Base-by-base conservation (phyloP, 2,888 invertebrate species). In the Ormyrus pomaceus region DNA sequence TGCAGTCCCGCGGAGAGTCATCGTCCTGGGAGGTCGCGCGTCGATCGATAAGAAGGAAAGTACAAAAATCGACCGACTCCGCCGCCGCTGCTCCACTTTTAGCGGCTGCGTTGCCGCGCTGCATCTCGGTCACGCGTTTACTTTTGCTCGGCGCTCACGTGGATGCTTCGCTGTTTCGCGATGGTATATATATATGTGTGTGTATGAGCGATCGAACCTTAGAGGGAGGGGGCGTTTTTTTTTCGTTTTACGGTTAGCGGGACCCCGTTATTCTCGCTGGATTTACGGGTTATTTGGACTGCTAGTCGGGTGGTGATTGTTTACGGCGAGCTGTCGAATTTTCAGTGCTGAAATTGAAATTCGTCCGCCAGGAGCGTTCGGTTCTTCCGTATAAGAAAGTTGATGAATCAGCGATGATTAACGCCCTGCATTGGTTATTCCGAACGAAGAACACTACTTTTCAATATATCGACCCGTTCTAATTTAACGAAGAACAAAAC, bases 11-110 rank as follows among this genome's bases (percentile, higher is more conserved):
- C 66, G n/a, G 48, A 59, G 65, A 74, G 75, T 80, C 80, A 80
- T 80, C 71, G 80, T 68, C 73, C 75, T 72, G 64, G 58, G 71
- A 76, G 70, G 70, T 80, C 76, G 75, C 64, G 51, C 65, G 13
- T 11, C 73, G 77, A 80, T 80, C 80, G 77, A 80, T 80, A 80
- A 80, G 80, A 71, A 76, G 72, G 76, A 76, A 76, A 76, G 80
- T 80, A 76, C 76, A 72, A 80, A 77, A 77, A 80, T 80, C 68
- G 72, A 80, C 51, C 72, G 51, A 66, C 56, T 77, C 65, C 65
- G 65, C 75, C 65, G 74, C 75, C 51, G 71, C 65, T 74, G 79
- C 70, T 79, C 75, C 56, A 79, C 70, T 79, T 79, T 75, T 70
- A 75, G 65, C 62, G 66, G 50, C 58, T 70, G 56, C 58, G n/a